phyloP scores from a whole-genome alignment of 2,888 invertebrate species.

The Microchrysa polita region DNA sequence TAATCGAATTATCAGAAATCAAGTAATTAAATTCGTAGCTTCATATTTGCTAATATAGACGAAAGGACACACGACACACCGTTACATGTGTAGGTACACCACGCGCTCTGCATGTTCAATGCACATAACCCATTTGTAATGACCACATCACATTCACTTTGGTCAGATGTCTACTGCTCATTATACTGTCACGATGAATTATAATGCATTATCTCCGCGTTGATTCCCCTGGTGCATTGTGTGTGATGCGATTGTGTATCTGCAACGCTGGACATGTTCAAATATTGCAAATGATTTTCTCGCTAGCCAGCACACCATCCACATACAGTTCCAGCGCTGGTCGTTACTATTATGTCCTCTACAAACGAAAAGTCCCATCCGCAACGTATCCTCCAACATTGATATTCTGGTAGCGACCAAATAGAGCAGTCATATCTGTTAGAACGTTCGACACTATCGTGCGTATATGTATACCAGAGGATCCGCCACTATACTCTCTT shows the following conservation, averaged over 20 bases:
- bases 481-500: too few species aligned
- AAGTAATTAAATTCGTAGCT: constrained; percentile 2
- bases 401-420: constrained; percentile 7
- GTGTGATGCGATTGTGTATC: constrained; percentile 35
- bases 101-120: neutral
- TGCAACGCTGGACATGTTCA: constrained; percentile 34
- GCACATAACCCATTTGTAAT: constrained; percentile 6
- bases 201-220: constrained; percentile 25
- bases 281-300: constrained; percentile 35
- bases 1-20: constrained; percentile 16
- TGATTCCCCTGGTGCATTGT: constrained; percentile 38
- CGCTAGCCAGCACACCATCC: constrained; percentile 4
- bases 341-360: neutral
- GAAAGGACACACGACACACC: too few species aligned
- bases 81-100: neutral
- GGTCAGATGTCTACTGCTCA: constrained; percentile 20
- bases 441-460: neutral
- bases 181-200: constrained; percentile 18
- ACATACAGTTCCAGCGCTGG: neutral
- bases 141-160: constrained; percentile 12
- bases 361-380: neutral
- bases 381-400: neutral
- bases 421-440: constrained; percentile 9
- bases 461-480: neutral
- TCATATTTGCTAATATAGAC: neutral